Evolutionary conservation across 1,140 invertebrate genomes (phyloP).

Genomic region (Drosophila bipectinata): DNA sequence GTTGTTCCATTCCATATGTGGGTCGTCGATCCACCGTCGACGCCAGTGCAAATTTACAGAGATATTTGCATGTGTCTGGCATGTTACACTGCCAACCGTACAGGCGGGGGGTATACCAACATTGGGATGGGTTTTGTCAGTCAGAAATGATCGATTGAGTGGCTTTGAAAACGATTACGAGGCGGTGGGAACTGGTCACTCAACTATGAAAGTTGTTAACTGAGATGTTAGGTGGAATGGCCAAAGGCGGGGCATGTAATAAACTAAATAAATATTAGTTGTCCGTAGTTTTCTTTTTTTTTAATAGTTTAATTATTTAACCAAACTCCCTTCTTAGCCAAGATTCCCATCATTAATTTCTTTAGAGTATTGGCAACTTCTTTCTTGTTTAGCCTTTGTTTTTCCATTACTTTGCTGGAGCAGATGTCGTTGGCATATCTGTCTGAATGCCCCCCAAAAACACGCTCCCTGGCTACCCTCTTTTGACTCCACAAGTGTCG

Average conservation of each 20-base stretch:
- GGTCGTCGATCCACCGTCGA: conserved; percentile 33
- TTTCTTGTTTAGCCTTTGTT: conserved; percentile 25
- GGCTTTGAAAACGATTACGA: conserved; percentile 23
- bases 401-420: conserved; percentile 41
- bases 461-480: conserved; percentile 2
- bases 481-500: conserved; percentile 52
- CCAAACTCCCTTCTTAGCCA: neutral
- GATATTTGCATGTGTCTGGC: conserved; percentile 45
- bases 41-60: conserved; percentile 34
- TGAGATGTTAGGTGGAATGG: conserved; percentile 12
- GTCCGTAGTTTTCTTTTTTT: neutral
- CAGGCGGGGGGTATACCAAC: conserved; percentile 15
- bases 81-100: conserved; percentile 16
- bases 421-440: conserved; percentile 59
- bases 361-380: conserved; percentile 32
- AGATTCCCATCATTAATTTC: neutral
- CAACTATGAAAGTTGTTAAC: conserved; percentile 12
- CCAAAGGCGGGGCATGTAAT: neutral
- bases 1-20: conserved; percentile 46
- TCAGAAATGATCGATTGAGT: conserved; percentile 40
- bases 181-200: conserved; percentile 22
- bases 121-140: conserved; percentile 30
- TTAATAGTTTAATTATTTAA: neutral
- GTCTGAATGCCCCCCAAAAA: conserved; percentile 18
- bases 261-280: conserved; percentile 2